These are phyloP conservation scores for Prunella fulvescens DNA, from an alignment of 2,113 vertebrate genomes.

Conservation along the genomic window DNA sequence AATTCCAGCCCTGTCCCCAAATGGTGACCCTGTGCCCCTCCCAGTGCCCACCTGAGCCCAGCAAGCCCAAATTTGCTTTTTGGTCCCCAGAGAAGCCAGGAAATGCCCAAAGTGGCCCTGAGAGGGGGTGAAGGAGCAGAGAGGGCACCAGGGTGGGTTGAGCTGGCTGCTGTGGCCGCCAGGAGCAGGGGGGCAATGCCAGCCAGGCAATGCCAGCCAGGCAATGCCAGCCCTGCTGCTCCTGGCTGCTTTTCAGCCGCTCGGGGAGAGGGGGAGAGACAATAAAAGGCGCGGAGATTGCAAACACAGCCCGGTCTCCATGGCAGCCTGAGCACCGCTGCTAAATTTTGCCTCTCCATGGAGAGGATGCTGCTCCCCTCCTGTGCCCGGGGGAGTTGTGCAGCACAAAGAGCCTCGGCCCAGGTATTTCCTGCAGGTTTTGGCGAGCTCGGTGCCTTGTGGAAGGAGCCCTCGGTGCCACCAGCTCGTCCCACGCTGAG, in stretches of 20 bases:
- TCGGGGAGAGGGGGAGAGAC: neutral
- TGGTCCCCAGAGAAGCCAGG: neutral
- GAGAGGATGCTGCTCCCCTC: neutral
- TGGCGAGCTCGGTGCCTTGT: neutral
- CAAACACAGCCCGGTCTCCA: constrained; percentile 50
- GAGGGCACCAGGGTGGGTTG: neutral
- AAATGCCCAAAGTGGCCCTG: neutral
- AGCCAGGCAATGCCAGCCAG: neutral
- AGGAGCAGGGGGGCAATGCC: neutral
- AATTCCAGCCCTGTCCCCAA: neutral
- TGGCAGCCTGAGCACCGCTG: constrained; percentile 48
- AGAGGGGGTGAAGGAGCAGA: neutral
- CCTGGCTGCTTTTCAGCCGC: neutral
- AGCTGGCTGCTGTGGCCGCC: neutral
- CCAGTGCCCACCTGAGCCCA: accelerated
- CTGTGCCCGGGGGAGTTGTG: neutral
- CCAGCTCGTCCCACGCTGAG: accelerated
- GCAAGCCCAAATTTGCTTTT: accelerated
- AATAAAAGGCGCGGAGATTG: neutral
- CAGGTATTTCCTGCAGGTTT: neutral
- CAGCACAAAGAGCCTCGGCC: neutral
- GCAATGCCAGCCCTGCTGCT: neutral
- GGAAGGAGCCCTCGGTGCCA: neutral
- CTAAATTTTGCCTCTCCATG: constrained; percentile 11
- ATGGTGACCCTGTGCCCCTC: accelerated